Conservation (phyloP, 2,113 vertebrate genomes). For the Cheirogaleus medius region DNA sequence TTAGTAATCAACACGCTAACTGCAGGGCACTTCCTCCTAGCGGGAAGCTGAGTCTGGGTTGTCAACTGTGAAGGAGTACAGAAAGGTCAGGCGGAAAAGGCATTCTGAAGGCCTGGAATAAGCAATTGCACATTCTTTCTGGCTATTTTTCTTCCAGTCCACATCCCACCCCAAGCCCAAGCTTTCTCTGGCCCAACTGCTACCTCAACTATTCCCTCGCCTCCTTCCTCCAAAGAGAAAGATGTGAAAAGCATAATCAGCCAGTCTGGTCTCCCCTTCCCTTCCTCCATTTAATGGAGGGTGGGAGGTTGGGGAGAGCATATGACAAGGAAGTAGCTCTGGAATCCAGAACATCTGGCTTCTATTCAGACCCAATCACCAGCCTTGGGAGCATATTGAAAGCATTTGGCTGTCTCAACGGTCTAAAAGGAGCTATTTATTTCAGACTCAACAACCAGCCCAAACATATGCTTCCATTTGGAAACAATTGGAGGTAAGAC, state of each 20-base stretch:
- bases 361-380: constrained; percentile 71
- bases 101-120: background rate
- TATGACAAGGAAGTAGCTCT: constrained; percentile 44
- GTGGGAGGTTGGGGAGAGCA: background rate
- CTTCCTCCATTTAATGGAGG: constrained; percentile 1
- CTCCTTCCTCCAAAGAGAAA: constrained; percentile 1
- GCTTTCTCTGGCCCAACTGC: background rate
- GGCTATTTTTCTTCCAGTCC: background rate
- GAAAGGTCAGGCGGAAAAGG: constrained; percentile 60
- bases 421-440: constrained; percentile 76
- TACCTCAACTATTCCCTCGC: background rate
- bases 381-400: constrained; percentile 74
- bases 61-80: constrained; percentile 60
- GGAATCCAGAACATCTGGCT: constrained; percentile 78
- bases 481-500: constrained; percentile 74
- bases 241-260: background rate
- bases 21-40: constrained; percentile 62
- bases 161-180: background rate
- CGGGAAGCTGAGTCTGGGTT: constrained; percentile 27
- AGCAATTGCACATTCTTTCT: constrained; percentile 30
- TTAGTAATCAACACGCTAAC: constrained; percentile 63
- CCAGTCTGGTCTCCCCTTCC: constrained; percentile 27
- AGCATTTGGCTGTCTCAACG: constrained; percentile 75
- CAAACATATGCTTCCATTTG: constrained; percentile 73
- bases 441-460: constrained; percentile 70